Conservation (phyloP, 2,113 vertebrate genomes). For the Caloenas nicobarica region DNA sequence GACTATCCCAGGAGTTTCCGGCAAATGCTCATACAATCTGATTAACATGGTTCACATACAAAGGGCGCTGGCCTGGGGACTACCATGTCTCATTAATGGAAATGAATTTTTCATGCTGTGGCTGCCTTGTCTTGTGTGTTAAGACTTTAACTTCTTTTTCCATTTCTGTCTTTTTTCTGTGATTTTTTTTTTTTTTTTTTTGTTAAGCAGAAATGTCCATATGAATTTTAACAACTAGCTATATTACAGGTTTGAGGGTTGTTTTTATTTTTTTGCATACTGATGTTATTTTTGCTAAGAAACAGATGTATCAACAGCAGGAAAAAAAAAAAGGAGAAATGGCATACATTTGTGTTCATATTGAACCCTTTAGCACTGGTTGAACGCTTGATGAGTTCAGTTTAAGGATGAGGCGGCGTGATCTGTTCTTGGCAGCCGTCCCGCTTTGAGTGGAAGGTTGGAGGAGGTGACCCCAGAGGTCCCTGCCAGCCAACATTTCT, state of each 20-base stretch:
- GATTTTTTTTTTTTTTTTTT: background rate
- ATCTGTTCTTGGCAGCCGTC: background rate
- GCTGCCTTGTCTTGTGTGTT: slow-evolving; percentile 23
- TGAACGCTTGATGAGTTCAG: background rate
- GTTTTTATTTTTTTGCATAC: background rate
- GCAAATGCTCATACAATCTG: slow-evolving; percentile 72
- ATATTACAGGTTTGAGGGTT: background rate
- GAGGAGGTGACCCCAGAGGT: background rate
- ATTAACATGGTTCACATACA: slow-evolving; percentile 71
- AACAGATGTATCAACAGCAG: slow-evolving; percentile 7
- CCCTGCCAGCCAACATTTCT: background rate
- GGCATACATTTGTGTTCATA: background rate
- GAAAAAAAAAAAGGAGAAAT: background rate
- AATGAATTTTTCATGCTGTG: slow-evolving; percentile 71
- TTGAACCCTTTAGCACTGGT: background rate
- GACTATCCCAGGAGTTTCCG: slow-evolving; percentile 64
- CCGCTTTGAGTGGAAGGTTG: background rate
- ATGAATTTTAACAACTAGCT: background rate
- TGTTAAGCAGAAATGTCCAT: background rate
- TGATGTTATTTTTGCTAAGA: slow-evolving; percentile 21
- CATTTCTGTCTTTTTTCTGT: background rate
- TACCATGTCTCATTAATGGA: slow-evolving; percentile 65
- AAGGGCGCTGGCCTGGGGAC: slow-evolving; percentile 71
- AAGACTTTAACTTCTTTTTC: slow-evolving; percentile 36
- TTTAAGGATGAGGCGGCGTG: background rate